Base-by-base conservation (phyloP, 2,797 vertebrate species). In the Xiphophorus birchmanni region DNA sequence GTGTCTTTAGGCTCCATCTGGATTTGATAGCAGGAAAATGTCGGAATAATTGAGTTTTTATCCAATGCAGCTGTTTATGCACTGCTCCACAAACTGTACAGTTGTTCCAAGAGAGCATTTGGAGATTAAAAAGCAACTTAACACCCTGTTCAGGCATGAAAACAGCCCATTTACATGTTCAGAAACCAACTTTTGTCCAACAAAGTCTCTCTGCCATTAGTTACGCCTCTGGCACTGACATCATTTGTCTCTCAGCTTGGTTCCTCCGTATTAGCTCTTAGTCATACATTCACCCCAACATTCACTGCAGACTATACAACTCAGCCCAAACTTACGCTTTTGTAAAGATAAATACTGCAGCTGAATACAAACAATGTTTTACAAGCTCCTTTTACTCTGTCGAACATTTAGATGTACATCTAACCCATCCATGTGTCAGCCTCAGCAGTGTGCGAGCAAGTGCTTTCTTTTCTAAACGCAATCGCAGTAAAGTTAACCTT, bases 31-130 rank as follows among this genome's bases (percentile, higher is more conserved):
- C 85, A 75, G 73, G 69, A 75, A 89, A 92, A 89, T 72, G 80
- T 82, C 74, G 80, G 81, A 89, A 91, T 91, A 91, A 88, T 90
- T 90, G 85, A 86, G 85, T 91, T 92, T 92, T 82, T 77, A 77
- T 44, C 78, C 82, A 84, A 78, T 13, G 5, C 81, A 80, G 80
- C 40, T 5, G 37, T 87, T 88, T 69, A 80, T 76, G 75, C 78
- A 54, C 77, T 69, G 60, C 76, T 81, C 44, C 60, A 81, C 52
- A 74, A 89, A 82, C 54, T 72, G 63, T 83, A 74, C 60, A 84
- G 79, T 79, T 83, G 79, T 89, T 81, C 85, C 54, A 73, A 81
- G 77, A 75, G 83, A 79, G 74, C 50, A 54, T 81, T 80, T 63
- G 35, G 75, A 87, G 82, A 86, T 90, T 88, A 82, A 84, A 81